Percentiles rank a stretch among this genome's conserved stretches.
Evolutionary conservation across 2,113 vertebrate genomes (phyloP).

Genomic region (Pteruthius melanotis): DNA sequence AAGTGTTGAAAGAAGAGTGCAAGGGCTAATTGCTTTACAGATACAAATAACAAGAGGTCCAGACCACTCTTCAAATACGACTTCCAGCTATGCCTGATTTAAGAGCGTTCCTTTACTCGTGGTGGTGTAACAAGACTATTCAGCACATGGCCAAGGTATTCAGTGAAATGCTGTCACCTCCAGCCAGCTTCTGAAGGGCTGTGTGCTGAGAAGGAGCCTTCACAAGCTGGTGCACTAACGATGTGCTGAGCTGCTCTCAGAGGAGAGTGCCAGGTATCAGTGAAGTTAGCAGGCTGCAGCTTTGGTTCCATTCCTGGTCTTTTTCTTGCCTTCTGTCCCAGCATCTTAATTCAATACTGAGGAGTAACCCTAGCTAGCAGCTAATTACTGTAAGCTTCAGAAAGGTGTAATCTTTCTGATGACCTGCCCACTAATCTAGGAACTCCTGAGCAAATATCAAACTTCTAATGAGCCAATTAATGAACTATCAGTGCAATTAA

Average conservation of each 20-base stretch:
- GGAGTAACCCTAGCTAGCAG: not conserved
- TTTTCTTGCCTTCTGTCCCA: not conserved
- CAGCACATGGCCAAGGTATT: not conserved
- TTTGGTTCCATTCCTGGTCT: not conserved
- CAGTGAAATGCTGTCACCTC: not conserved
- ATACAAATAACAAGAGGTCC: not conserved
- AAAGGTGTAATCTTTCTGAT: not conserved
- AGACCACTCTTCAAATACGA: not conserved
- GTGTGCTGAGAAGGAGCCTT: not conserved
- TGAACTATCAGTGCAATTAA: not conserved
- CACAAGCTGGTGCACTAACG: not conserved
- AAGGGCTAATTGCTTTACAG: not conserved
- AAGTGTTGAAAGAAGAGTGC: not conserved
- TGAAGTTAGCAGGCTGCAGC: not conserved
- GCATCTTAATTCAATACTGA: not conserved
- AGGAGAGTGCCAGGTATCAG: not conserved
- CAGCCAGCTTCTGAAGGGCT: not conserved
- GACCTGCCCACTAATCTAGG: not conserved
- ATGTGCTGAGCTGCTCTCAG: not conserved
- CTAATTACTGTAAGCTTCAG: not conserved
- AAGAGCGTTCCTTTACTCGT: fast-evolving
- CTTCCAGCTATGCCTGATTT: not conserved
- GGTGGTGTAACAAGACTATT: not conserved
- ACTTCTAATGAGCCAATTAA: not conserved
- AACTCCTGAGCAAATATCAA: not conserved